Percentiles rank a stretch among this genome's conserved stretches.
Conservation (phyloP, 35 echinoderm and acorn worm genomes). For the Ophiothrix spiculata region DNA sequence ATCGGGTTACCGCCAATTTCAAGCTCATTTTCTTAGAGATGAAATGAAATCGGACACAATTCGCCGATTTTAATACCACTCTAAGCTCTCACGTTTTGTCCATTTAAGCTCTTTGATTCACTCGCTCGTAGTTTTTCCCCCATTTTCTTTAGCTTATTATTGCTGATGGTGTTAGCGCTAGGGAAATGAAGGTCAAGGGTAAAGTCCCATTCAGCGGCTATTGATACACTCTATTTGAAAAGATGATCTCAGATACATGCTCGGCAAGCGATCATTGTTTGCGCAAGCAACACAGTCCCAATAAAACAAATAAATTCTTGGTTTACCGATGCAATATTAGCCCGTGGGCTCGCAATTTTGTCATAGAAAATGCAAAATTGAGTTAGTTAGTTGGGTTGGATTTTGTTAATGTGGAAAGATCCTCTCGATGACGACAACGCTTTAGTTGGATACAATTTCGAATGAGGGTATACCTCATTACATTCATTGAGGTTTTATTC, state of each 20-base stretch:
- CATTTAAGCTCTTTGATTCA: background rate
- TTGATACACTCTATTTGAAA: background rate
- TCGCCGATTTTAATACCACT: constrained; percentile 5
- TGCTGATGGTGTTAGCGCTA: constrained; percentile 7
- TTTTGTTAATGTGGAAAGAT: background rate
- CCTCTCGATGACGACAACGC: background rate
- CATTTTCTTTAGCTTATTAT: too few species aligned
- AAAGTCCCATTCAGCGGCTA: background rate
- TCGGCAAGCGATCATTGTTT: background rate
- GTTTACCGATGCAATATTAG: constrained; percentile 1
- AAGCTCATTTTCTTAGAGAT: background rate
- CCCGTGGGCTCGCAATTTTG: background rate
- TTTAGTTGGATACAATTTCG: background rate
- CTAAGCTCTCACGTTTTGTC: background rate
- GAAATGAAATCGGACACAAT: background rate
- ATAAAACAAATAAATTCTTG: background rate
- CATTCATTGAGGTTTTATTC: constrained; percentile 8
- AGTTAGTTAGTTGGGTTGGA: background rate
- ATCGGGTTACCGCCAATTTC: constrained; percentile 12
- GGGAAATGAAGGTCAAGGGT: background rate
- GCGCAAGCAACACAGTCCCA: background rate
- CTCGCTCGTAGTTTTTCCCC: background rate
- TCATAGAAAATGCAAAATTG: constrained; percentile 12
- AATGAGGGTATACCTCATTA: background rate
- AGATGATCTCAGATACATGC: background rate